Evolutionary conservation across 2,888 invertebrate genomes (phyloP), one percentile per base, ranked within the genome.

Genomic region (Pheosia gnoma): DNA sequence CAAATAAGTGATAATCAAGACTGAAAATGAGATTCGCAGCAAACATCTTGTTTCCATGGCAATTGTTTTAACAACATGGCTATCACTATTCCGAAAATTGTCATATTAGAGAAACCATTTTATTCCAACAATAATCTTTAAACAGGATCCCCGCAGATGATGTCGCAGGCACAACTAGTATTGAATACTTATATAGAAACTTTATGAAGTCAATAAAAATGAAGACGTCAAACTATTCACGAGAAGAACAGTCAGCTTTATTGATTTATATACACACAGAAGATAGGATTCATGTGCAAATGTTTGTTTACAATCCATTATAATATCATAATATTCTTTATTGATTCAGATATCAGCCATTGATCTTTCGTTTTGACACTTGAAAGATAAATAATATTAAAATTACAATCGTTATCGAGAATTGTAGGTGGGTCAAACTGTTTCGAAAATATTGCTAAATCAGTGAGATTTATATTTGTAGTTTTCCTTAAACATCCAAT

Each of bases 311-410:
- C 71, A 67, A 67, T 63, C 70, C 63, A 75, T 80, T 74, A 81
- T 80, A 80, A 74, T 75, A 78, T 74, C 73, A 70, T 78, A 75
- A 77, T 80, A 75, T 13, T 71, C 71, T 80, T 74, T 77, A 80
- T 81, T 77, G 79, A 67, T 68, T 70, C 62, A 69, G 62, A 66
- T 77, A 78, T 80, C 70, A 68, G 60, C 66, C 68, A 69, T 76
- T 74, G 67, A 76, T 78, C 79, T 74, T 63, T 58, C 57, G 75
- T 75, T 79, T 76, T 80, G 74, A 78, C 76, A 67, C 69, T 53
- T 59, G 43, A 36, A 11, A 65, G 59, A 72, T 66, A 66, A 71
- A 73, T 75, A 75, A 80, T 74, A 73, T 74, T 72, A 62, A 66
- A 68, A 66, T 68, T 74, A 71, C 72, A 65, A 68, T 59, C 57